Evolutionary conservation across 2,797 vertebrate species (phyloP).

Genomic region (Australoheros facetus): DNA sequence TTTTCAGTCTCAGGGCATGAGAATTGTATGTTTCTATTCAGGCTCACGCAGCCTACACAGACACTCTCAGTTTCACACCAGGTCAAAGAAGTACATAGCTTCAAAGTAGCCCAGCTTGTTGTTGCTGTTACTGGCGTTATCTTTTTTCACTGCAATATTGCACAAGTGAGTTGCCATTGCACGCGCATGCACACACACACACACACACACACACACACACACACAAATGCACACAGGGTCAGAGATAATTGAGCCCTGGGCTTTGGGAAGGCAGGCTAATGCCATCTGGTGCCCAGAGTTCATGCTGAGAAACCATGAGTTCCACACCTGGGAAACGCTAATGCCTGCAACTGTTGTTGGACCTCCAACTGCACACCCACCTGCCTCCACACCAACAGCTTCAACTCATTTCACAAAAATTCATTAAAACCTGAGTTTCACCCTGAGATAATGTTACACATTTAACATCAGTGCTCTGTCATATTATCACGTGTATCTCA

Average conservation of each 20-base stretch:
- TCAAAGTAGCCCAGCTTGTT: conserved; percentile 40
- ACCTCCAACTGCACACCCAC: conserved; percentile 71
- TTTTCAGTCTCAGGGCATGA: conserved; percentile 2
- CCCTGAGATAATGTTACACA: background rate
- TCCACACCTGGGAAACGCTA: conserved; percentile 70
- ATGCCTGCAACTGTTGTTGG: conserved; percentile 63
- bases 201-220: background rate
- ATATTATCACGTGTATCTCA: background rate
- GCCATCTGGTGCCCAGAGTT: conserved; percentile 72
- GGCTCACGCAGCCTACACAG: background rate
- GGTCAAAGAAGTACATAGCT: conserved; percentile 24
- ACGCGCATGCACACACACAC: background rate
- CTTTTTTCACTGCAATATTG: conserved; percentile 27
- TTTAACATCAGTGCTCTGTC: background rate
- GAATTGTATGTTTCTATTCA: conserved; percentile 2
- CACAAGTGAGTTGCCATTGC: conserved; percentile 18
- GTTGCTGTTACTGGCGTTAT: conserved; percentile 25
- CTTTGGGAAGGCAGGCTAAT: conserved; percentile 34
- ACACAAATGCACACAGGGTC: conserved; percentile 26
- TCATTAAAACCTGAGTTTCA: conserved; percentile 11
- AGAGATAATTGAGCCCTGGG: conserved; percentile 53
- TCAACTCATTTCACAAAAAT: background rate
- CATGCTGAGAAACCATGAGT: conserved; percentile 65
- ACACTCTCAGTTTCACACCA: conserved; percentile 12
- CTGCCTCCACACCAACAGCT: conserved; percentile 52